phyloP scores from a whole-genome alignment of 2,888 invertebrate species.

The Chesias legatella region DNA sequence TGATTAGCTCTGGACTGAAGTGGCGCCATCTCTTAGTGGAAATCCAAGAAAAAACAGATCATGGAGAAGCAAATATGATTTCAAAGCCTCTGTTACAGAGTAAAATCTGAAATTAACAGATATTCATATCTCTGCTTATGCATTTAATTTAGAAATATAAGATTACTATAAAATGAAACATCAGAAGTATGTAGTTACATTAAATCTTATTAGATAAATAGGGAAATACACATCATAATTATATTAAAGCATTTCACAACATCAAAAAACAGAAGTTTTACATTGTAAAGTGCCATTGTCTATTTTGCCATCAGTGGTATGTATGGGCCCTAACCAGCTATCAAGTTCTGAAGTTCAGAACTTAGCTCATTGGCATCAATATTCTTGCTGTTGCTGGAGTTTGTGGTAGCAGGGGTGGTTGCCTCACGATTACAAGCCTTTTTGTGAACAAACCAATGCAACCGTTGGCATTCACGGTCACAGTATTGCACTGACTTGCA shows the following conservation, averaged over 20 bases:
- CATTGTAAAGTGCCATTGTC: constrained; percentile 15
- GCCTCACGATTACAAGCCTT: constrained; percentile 87
- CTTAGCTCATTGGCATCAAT: constrained; percentile 74
- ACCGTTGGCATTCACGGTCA: constrained; percentile 94
- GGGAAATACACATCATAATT: constrained; percentile 25
- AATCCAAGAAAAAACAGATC: background rate
- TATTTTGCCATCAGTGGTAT: constrained; percentile 9
- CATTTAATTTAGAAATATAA: too few relatives aligned
- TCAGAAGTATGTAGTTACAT: constrained; percentile 15
- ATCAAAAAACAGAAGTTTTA: constrained; percentile 24
- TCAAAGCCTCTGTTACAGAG: too few relatives aligned
- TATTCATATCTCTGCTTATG: too few relatives aligned
- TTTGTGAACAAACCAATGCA: constrained; percentile 96
- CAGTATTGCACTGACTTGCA: constrained; percentile 97
- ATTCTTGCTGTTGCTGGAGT: constrained; percentile 42
- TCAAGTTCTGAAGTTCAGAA: constrained; percentile 74
- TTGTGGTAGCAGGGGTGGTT: constrained; percentile 49
- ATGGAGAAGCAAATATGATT: too few relatives aligned
- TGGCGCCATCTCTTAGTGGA: constrained; percentile 6
- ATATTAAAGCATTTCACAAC: constrained; percentile 32
- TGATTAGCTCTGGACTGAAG: too few relatives aligned
- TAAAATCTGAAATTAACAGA: too few relatives aligned
- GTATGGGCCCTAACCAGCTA: constrained; percentile 51
- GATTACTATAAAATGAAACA: constrained; percentile 1
- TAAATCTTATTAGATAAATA: constrained; percentile 27